Conservation (phyloP, 2,113 vertebrate genomes). For the Romanogobio albipinnatus region DNA sequence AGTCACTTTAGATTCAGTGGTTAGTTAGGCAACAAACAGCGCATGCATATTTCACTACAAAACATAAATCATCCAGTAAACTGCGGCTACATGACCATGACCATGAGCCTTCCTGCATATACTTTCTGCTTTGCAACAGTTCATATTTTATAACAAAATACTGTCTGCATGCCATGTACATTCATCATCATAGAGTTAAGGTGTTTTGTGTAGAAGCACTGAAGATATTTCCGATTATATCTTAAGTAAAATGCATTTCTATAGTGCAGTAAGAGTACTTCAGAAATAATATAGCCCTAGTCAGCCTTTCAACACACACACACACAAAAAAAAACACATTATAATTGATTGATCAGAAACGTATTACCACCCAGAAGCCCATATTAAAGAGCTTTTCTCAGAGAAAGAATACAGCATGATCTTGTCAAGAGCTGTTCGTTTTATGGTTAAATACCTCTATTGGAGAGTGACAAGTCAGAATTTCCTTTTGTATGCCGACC, state of each 20-base stretch:
- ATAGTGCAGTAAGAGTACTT: background rate
- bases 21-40: slow-evolving; percentile 12
- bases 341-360: background rate
- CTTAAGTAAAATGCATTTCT: background rate
- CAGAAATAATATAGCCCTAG: background rate
- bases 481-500: background rate
- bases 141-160: background rate
- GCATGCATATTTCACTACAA: slow-evolving; percentile 1
- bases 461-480: background rate
- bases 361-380: background rate
- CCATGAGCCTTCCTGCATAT: background rate
- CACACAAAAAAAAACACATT: background rate
- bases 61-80: slow-evolving; percentile 20
- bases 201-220: background rate
- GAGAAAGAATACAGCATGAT: background rate
- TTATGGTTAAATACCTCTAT: background rate
- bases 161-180: background rate
- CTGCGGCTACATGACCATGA: background rate
- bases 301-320: too few relatives aligned
- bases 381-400: background rate
- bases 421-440: background rate
- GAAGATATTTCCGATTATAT: background rate
- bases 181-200: background rate
- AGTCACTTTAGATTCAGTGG: background rate
- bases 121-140: background rate